Percentiles rank a stretch among this genome's conserved stretches.
phyloP scores from a whole-genome alignment of 2,888 invertebrate species.

The Drosophila nr. perissopoda region DNA sequence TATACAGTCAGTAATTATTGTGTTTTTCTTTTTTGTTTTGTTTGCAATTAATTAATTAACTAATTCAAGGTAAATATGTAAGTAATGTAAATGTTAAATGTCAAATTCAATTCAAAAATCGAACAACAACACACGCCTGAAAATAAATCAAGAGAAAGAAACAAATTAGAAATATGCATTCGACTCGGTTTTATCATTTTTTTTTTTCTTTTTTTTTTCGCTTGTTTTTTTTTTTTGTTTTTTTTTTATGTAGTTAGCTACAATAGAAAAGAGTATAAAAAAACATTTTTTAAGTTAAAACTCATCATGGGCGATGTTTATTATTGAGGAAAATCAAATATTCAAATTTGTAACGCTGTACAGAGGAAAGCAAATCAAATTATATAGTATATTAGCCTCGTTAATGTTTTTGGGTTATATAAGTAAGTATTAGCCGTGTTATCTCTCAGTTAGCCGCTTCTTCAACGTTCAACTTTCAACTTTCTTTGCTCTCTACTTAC shows the following conservation, averaged over 20 bases:
- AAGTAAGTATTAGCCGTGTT: slow-evolving; percentile 23
- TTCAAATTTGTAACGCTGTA: slow-evolving; percentile 53
- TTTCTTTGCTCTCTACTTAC: slow-evolving; percentile 58
- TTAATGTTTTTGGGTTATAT: slow-evolving; percentile 17
- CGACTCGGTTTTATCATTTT: slow-evolving; percentile 17
- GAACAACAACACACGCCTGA: slow-evolving; percentile 79
- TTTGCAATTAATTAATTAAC: slow-evolving; percentile 68
- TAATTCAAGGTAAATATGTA: slow-evolving; percentile 67
- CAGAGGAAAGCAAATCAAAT: slow-evolving; percentile 62
- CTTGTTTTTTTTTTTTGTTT: slow-evolving; percentile 9
- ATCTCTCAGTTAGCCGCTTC: slow-evolving; percentile 19
- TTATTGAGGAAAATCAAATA: slow-evolving; percentile 59
- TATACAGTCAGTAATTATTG: slow-evolving; percentile 68
- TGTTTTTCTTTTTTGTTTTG: slow-evolving; percentile 15
- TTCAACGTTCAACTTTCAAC: not conserved
- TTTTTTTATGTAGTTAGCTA: slow-evolving; percentile 45
- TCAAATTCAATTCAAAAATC: slow-evolving; percentile 76
- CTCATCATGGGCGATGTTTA: slow-evolving; percentile 62
- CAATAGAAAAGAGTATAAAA: slow-evolving; percentile 59
- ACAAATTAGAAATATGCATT: slow-evolving; percentile 71
- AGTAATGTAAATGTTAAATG: slow-evolving; percentile 63
- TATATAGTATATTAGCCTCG: slow-evolving; percentile 44
- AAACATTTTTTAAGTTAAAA: slow-evolving; percentile 59
- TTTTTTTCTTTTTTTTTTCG: slow-evolving; percentile 13
- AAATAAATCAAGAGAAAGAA: slow-evolving; percentile 77